A percentile compares a stretch with the other conserved stretches of the same genome.
These are phyloP conservation scores for Mus spicilegus DNA, from an alignment of 2,113 vertebrate genomes.

Conservation along the genomic window DNA sequence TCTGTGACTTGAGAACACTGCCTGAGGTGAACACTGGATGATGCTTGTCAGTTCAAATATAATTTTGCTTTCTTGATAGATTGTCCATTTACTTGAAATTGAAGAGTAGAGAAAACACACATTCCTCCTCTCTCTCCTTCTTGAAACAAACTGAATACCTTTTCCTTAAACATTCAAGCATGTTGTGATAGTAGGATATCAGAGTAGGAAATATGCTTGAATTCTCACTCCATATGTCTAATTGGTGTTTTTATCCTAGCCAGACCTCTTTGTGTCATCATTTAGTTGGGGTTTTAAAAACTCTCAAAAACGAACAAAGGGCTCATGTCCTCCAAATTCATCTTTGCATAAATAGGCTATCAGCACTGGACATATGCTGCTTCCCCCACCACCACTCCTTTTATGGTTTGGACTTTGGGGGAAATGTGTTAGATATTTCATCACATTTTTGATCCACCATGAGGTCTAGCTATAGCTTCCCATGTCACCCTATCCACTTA, in stretches of 20 bases:
- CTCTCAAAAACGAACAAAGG: neutral
- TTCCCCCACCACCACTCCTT: no score
- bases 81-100: conserved; percentile 51
- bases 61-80: conserved; percentile 63
- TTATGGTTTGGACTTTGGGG: neutral
- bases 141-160: conserved; percentile 1
- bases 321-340: neutral
- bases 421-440: neutral
- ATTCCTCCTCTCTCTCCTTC: neutral
- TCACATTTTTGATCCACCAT: neutral
- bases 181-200: neutral
- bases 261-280: neutral
- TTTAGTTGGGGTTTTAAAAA: neutral
- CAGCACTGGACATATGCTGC: neutral
- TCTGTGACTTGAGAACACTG: conserved; percentile 65
- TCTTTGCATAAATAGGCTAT: neutral
- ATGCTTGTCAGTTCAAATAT: conserved; percentile 65
- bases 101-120: conserved; percentile 36
- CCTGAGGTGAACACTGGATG: conserved; percentile 24
- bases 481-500: neutral
- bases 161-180: neutral
- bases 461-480: neutral
- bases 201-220: conserved; percentile 27
- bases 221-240: neutral
- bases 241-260: neutral